Evolutionary conservation across 2,797 vertebrate genomes (phyloP).

Genomic region (Mico argentatus): DNA sequence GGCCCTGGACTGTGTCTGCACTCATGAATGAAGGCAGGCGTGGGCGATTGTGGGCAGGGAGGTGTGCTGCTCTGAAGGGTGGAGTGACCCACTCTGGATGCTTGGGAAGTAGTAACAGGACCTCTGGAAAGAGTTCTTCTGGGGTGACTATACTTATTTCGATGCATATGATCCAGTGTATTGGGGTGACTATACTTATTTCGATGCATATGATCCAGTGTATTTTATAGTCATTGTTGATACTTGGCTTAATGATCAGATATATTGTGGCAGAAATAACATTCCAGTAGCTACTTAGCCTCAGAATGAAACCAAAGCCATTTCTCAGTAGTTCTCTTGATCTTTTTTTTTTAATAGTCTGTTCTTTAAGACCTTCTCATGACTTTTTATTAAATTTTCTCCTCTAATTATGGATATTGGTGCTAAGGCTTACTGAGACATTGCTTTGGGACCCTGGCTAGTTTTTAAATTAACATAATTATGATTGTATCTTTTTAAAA

Average conservation of each 20-base stretch:
- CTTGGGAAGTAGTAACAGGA: background rate
- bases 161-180: background rate
- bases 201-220: background rate
- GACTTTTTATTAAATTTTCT: constrained; percentile 12
- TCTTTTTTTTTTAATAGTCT: background rate
- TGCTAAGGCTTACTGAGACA: background rate
- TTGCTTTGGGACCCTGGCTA: background rate
- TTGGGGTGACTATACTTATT: background rate
- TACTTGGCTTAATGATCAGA: background rate
- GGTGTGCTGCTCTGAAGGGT: background rate
- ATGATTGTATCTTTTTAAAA: background rate
- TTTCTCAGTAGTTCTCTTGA: background rate
- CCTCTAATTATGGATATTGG: background rate
- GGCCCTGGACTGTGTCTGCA: background rate
- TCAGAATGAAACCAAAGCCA: background rate
- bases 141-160: background rate
- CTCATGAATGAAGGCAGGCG: background rate
- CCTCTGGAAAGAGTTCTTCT: background rate
- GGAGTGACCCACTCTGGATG: background rate
- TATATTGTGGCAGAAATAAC: background rate
- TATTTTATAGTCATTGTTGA: background rate
- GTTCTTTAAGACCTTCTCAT: constrained; percentile 7
- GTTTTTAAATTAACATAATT: background rate
- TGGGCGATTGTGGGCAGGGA: background rate
- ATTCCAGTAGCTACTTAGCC: background rate